Evolutionary conservation across 2,797 vertebrate genomes (phyloP).

Genomic region (Monodelphis domestica): DNA sequence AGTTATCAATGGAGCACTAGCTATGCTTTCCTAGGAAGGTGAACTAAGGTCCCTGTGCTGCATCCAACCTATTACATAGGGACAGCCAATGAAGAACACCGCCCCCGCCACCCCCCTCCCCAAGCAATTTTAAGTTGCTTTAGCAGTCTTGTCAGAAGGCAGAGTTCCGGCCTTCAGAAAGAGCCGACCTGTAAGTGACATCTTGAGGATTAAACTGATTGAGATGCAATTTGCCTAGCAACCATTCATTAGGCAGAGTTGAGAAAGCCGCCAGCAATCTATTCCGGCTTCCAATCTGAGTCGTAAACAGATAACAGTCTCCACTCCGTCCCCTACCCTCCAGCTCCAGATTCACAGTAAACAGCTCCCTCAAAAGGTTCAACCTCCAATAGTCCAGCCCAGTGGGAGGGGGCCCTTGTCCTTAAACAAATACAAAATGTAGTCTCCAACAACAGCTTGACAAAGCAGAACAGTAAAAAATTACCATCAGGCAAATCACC

Average conservation of each 20-base stretch:
- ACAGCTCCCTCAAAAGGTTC: constrained; percentile 84
- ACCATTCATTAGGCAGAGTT: constrained; percentile 89
- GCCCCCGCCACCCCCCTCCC: neutral
- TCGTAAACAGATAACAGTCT: constrained; percentile 90
- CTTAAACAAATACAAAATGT: constrained; percentile 65
- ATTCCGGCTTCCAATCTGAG: constrained; percentile 90
- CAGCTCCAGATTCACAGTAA: constrained; percentile 85
- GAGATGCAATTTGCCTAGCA: constrained; percentile 90
- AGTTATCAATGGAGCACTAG: constrained; percentile 68
- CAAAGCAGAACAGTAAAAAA: constrained; percentile 66
- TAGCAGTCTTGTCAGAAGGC: constrained; percentile 76
- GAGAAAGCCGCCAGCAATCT: constrained; percentile 89
- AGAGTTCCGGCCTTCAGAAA: constrained; percentile 83
- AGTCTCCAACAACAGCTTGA: constrained; percentile 63
- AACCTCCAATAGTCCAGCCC: constrained; percentile 76
- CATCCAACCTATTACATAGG: constrained; percentile 68
- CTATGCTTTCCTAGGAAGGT: constrained; percentile 57
- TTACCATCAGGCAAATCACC: constrained; percentile 69
- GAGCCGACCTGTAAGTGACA: constrained; percentile 90
- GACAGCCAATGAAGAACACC: constrained; percentile 72
- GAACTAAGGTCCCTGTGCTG: constrained; percentile 62
- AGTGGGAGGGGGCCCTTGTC: constrained; percentile 3
- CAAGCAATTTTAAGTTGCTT: constrained; percentile 80
- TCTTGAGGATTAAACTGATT: constrained; percentile 90
- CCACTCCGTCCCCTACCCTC: constrained; percentile 84